phyloP scores from a whole-genome alignment of 2,888 invertebrate species.

The Trypoxylon attenuatum region DNA sequence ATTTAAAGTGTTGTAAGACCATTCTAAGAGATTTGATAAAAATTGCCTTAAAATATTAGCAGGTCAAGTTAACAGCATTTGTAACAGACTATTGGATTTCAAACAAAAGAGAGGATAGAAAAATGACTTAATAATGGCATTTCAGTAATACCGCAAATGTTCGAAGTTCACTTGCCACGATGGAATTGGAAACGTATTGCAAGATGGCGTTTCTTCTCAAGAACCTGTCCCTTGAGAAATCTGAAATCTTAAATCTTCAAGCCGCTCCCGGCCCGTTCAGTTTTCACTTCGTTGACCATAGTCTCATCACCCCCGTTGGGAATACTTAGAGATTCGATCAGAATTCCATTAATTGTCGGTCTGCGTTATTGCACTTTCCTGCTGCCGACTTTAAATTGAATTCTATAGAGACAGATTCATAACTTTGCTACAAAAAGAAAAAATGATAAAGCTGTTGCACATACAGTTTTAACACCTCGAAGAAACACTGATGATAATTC shows the following conservation, averaged over 20 bases:
- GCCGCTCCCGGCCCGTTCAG: slow-evolving; percentile 13
- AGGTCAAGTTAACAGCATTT: no score
- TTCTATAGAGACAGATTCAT: slow-evolving; percentile 11
- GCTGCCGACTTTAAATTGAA: slow-evolving; percentile 19
- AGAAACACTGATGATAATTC: no score
- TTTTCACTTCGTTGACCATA: slow-evolving; percentile 15
- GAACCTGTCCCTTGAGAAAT: slow-evolving; percentile 18
- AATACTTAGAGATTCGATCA: slow-evolving; percentile 35
- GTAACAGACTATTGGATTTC: no score
- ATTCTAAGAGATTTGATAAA: no score
- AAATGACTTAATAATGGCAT: no score
- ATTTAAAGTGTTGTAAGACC: no score
- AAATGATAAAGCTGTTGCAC: no score
- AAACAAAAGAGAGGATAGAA: no score
- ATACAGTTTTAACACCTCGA: no score
- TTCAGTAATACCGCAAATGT: no score
- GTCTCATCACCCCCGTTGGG: slow-evolving; percentile 27
- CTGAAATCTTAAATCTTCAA: slow-evolving; percentile 29
- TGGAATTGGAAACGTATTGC: slow-evolving; percentile 15
- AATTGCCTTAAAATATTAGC: no score
- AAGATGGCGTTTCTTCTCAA: background rate
- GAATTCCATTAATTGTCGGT: slow-evolving; percentile 31
- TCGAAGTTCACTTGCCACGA: background rate
- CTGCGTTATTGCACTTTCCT: slow-evolving; percentile 18
- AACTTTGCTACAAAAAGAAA: no score